phyloP scores from a whole-genome alignment of 2,113 vertebrate genomes.

The Galemys pyrenaicus region DNA sequence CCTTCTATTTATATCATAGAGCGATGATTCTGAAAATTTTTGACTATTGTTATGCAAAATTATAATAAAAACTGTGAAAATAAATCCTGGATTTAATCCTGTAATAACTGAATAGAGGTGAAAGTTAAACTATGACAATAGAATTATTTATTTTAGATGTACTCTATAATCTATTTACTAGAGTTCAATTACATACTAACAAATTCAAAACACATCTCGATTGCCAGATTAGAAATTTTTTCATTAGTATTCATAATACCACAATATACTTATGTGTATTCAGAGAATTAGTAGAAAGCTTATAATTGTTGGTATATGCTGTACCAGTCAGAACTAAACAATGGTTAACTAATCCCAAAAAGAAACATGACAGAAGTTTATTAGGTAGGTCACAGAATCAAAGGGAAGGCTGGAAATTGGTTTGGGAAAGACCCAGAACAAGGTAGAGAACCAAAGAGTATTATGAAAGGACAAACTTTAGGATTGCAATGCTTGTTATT shows the following conservation, averaged over 20 bases:
- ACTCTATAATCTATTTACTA: not conserved
- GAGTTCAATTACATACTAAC: not conserved
- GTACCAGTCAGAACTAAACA: not conserved
- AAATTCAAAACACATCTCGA: not conserved
- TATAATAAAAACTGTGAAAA: not conserved
- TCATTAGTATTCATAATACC: not conserved
- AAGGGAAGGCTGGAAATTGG: not conserved
- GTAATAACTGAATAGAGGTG: not conserved
- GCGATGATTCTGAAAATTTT: not conserved
- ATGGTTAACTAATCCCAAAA: not conserved
- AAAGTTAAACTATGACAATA: not conserved
- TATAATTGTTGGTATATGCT: not conserved
- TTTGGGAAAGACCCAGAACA: not conserved
- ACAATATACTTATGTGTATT: not conserved
- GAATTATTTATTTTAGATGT: not conserved
- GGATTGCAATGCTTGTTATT: rapidly evolving
- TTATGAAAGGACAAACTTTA: rapidly evolving
- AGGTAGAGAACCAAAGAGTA: not conserved
- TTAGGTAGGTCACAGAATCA: not conserved
- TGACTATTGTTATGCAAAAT: not conserved
- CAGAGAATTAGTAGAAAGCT: not conserved
- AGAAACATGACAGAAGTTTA: not conserved
- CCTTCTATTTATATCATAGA: not conserved
- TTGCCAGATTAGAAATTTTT: not conserved
- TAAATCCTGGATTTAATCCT: constrained; percentile 15